Evolutionary conservation across 2,797 vertebrate genomes (phyloP).

Genomic region (Amazona ochrocephala): DNA sequence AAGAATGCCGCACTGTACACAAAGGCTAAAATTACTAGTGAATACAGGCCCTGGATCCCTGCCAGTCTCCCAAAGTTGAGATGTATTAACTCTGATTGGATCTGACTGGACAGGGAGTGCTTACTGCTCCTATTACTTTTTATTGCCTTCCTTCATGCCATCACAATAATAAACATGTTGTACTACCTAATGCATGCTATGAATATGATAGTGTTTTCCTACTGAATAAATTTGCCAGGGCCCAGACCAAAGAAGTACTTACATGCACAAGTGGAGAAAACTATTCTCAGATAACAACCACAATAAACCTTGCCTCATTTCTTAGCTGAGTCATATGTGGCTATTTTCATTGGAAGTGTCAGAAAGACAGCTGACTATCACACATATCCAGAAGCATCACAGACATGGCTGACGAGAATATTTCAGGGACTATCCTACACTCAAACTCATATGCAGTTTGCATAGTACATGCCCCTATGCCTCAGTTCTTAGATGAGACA

Average conservation of each 20-base stretch:
- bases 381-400: not conserved
- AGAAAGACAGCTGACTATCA: not conserved
- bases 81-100: conserved; percentile 9
- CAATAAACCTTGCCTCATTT: not conserved
- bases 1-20: not conserved
- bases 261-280: not conserved
- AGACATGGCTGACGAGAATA: not conserved
- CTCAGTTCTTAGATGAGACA: not conserved
- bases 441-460: not conserved
- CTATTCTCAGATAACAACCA: not conserved
- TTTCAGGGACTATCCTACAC: not conserved
- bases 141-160: conserved; percentile 3
- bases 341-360: not conserved
- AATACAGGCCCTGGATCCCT: not conserved
- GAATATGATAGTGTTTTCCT: conserved; percentile 7
- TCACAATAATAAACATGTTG: conserved; percentile 28
- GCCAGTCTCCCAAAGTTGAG: conserved; percentile 5
- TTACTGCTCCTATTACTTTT: conserved; percentile 26
- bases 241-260: conserved; percentile 6
- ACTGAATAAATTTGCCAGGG: not conserved
- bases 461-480: not conserved
- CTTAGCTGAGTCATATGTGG: not conserved
- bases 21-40: not conserved
- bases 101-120: not conserved
- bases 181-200: not conserved